phyloP scores from a whole-genome alignment of 2,113 vertebrate genomes.

The Coreoperca whiteheadi region DNA sequence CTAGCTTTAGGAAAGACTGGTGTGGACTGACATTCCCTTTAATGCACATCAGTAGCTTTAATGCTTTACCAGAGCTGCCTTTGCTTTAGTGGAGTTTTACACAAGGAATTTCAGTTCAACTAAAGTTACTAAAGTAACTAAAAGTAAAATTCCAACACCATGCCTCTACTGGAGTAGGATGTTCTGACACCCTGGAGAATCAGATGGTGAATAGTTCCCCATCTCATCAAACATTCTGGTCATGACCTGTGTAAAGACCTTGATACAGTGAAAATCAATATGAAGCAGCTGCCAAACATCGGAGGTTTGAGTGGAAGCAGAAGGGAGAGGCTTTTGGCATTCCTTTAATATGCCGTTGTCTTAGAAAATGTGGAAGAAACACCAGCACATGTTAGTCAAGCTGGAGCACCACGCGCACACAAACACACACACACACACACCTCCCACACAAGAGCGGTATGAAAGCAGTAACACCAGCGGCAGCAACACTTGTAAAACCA shows the following conservation, averaged over 20 bases:
- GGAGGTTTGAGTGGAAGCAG: conserved; percentile 8
- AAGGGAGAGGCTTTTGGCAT: conserved; percentile 42
- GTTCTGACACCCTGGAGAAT: conserved; percentile 14
- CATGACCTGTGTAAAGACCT: conserved; percentile 38
- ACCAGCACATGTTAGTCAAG: conserved; percentile 41
- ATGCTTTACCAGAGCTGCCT: background rate
- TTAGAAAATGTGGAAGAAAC: conserved; percentile 29
- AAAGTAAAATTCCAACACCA: conserved; percentile 13
- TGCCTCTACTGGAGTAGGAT: background rate
- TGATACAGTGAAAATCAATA: conserved; percentile 43
- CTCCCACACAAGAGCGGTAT: conserved; percentile 50
- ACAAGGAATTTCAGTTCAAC: background rate
- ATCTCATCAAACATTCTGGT: conserved; percentile 35
- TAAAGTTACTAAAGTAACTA: too few relatives aligned
- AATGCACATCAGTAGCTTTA: background rate
- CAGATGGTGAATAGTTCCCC: background rate
- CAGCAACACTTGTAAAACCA: conserved; percentile 36
- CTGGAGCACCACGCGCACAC: conserved; percentile 5
- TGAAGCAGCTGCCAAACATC: conserved; percentile 27
- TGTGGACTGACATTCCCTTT: background rate
- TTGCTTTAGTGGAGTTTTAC: background rate
- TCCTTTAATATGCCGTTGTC: conserved; percentile 34
- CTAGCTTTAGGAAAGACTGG: background rate
- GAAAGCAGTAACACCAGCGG: conserved; percentile 35
- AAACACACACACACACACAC: conserved; percentile 7